These are phyloP conservation scores for Tragelaphus imberbis DNA, from an alignment of 2,113 vertebrate genomes.

Conservation along the genomic window DNA sequence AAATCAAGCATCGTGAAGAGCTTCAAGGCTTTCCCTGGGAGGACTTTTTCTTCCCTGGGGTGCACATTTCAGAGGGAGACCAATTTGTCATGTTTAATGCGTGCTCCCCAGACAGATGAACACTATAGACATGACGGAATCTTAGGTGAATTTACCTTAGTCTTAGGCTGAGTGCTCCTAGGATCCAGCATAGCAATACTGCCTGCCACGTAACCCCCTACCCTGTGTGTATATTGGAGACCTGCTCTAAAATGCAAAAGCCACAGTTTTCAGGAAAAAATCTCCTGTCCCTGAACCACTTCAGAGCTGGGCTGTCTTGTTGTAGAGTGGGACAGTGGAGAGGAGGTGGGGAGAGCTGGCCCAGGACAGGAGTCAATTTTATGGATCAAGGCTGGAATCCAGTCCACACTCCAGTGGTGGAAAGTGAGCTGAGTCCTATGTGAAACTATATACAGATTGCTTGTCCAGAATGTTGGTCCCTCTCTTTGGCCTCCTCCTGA, in stretches of 20 bases:
- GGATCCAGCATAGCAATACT: background rate
- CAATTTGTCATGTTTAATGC: constrained; percentile 91
- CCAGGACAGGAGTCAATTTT: constrained; percentile 40
- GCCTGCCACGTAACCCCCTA: background rate
- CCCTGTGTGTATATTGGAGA: background rate
- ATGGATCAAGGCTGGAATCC: constrained; percentile 50
- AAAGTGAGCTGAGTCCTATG: background rate
- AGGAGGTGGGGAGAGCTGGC: background rate
- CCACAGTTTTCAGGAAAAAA: background rate
- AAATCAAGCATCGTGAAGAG: constrained; percentile 88
- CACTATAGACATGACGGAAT: constrained; percentile 88
- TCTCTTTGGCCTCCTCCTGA: background rate
- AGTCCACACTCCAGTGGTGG: background rate
- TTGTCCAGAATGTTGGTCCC: background rate
- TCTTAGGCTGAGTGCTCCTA: constrained; percentile 74
- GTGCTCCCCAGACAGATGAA: constrained; percentile 91
- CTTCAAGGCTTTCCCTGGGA: constrained; percentile 80
- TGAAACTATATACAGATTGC: background rate
- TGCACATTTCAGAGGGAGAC: constrained; percentile 88
- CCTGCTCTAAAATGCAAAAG: background rate
- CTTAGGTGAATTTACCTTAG: constrained; percentile 89
- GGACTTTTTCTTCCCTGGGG: constrained; percentile 89
- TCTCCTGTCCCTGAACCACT: background rate
- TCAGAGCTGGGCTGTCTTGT: background rate
- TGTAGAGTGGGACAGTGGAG: background rate